Evolutionary conservation across 64 coral and sea anemone genomes (phyloP), one percentile per base, ranked within the genome.

Genomic region (Hydrozoanthus tunicans): DNA sequence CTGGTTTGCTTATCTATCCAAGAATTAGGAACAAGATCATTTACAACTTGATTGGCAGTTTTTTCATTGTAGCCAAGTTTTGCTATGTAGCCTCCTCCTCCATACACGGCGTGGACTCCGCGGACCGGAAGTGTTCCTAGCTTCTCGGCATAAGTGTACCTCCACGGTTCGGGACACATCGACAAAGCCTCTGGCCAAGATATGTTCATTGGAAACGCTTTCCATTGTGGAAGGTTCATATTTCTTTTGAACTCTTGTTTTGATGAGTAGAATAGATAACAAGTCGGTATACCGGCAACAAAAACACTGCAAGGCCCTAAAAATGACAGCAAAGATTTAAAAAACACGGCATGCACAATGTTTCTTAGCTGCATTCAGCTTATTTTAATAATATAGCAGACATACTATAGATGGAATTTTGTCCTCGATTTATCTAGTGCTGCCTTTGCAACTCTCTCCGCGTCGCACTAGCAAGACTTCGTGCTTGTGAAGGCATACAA

Each of bases 1-100:
- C 89, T 85, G 6, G 93, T 86, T 53, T 94, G 89, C 15, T 55
- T 24, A 68, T 94, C 93, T 5, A 94, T 85, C 93, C 93, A 94
- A 17, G 58, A 15, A 15, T 94, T 94, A 5, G 7, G n/a, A 11
- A 53, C 11, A 1, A 94, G 65, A 12, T 91, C 93, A 6, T 66
- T 65, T 17, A 86, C 43, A 13, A 94, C 59, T 25, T 13, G 1
- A 15, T 72, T 79, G 3, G 93, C 86, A 5, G 62, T 85, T 20
- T 58, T 4, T 15, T 57, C 81, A 43, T 82, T 91, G 63, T 94
- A 94, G 1, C 93, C 93, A 5, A 94, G 90, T 70, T 94, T 27
- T 17, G 93, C 89, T 12, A 85, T 53, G 51, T 83, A 94, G 0
- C 93, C 93, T 3, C 86, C 93, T 32, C 93, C 93, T 14, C 67